phyloP scores from a whole-genome alignment of 2,888 invertebrate genomes.

The Nipponacmea schrenckii region DNA sequence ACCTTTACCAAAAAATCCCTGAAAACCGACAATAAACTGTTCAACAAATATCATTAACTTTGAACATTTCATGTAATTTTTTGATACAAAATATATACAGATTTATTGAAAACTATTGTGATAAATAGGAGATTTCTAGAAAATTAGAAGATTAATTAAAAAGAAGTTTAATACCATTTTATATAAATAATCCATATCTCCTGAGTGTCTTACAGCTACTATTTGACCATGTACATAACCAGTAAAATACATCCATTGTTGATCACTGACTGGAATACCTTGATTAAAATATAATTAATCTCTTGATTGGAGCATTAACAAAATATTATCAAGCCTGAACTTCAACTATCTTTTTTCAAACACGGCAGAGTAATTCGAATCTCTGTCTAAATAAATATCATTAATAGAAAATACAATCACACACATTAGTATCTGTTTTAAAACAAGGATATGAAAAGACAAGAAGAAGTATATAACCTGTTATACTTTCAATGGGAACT shows the following conservation, averaged over 20 bases:
- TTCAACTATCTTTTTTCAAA: too few species aligned
- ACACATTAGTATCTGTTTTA: too few species aligned
- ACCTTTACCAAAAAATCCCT: constrained; percentile 61
- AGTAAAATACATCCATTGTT: constrained; percentile 50
- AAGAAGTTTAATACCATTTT: constrained; percentile 46
- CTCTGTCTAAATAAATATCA: too few species aligned
- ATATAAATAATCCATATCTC: constrained; percentile 54
- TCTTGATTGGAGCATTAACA: too few species aligned
- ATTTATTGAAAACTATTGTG: not conserved
- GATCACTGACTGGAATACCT: constrained; percentile 28
- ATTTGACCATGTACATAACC: constrained; percentile 43
- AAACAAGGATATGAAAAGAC: too few species aligned
- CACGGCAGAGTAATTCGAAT: too few species aligned
- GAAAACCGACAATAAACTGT: constrained; percentile 8
- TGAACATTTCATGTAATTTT: not conserved
- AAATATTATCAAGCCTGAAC: too few species aligned
- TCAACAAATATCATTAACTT: not conserved
- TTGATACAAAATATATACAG: not conserved
- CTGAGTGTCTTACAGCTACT: constrained; percentile 49
- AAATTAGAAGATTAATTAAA: too few species aligned
- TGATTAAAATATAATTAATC: too few species aligned
- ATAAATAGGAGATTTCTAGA: too few species aligned
- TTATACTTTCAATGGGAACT: constrained; percentile 49
- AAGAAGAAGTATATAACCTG: constrained; percentile 14
- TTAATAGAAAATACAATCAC: too few species aligned